phyloP scores from a whole-genome alignment of 2,113 vertebrate species.

The Micronycteris hirsuta region DNA sequence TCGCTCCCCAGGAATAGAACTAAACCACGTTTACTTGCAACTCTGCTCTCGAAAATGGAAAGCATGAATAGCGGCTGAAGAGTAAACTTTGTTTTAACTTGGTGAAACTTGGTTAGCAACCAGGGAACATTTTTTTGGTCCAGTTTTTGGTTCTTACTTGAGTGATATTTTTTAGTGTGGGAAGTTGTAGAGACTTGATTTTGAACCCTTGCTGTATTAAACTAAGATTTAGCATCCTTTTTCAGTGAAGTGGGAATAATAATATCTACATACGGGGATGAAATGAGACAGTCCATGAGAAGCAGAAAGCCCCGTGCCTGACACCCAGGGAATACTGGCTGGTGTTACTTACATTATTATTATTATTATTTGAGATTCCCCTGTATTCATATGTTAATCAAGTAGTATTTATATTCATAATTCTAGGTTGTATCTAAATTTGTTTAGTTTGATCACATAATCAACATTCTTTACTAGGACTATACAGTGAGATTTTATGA shows the following conservation, averaged over 20 bases:
- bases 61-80: not conserved
- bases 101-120: not conserved
- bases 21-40: not conserved
- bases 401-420: not conserved
- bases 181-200: not conserved
- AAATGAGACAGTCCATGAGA: not conserved
- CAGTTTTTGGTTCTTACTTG: not conserved
- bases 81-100: not conserved
- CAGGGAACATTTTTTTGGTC: not conserved
- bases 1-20: not conserved
- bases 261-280: not conserved
- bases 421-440: slow-evolving; percentile 3
- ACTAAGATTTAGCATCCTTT: not conserved
- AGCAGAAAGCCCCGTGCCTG: not conserved
- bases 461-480: slow-evolving; percentile 2
- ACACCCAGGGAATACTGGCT: not conserved
- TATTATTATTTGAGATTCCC: not conserved
- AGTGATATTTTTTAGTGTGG: not conserved
- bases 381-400: not conserved
- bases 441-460: not conserved
- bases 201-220: not conserved
- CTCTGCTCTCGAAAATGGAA: not conserved
- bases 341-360: not conserved
- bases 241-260: not conserved
- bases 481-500: slow-evolving; percentile 8